Evolutionary conservation across 2,113 vertebrate genomes (phyloP), one percentile per base, ranked within the genome.

Genomic region (Antigone vipio): DNA sequence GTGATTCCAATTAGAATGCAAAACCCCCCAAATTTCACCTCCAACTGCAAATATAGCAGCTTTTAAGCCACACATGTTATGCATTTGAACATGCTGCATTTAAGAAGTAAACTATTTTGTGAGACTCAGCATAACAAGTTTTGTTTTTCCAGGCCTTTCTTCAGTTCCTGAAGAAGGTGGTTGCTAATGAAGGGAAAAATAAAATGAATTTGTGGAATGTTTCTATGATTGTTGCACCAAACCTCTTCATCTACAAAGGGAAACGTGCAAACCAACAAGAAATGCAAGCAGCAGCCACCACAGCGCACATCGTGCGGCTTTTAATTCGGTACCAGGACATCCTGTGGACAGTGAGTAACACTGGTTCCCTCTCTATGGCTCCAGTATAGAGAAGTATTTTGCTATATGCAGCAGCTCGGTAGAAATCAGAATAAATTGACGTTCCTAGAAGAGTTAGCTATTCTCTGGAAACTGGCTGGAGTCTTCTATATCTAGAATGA

Each of bases 201-300:
- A 98, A 99, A 69, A 99, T 99, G 99, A 99, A 98, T 87, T 60
- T 99, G 87, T 99, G 99, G 99, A 99, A 99, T 9, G 99, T 99
- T 63, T 99, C 99, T 64, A 99, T 99, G 97, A 98, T 99, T 23
- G 98, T 99, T 93, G 99, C 99, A 3, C 99, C 99, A 55, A 99
- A 99, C 96, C 98, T 99, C 74, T 99, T 99, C 97, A 97, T 98
- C 94, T 98, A 92, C 64, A 98, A 97, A 83, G 98, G 98, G 89
- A 99, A 99, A 92, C 98, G 98, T 50, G 98, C 95, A 45, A 98
- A 98, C 87, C 98, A 96, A 27, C 98, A 99, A 95, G 99, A 99
- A 85, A 98, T 99, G 98, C 98, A 99, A 92, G 98, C 98, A 30
- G 99, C 99, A 0, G 98, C 98, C 64, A 98, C 98, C 0, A 98